Evolutionary conservation across 2,797 vertebrate species (phyloP), one percentile per base, ranked within the genome.

Genomic region (Rhinella marina): DNA sequence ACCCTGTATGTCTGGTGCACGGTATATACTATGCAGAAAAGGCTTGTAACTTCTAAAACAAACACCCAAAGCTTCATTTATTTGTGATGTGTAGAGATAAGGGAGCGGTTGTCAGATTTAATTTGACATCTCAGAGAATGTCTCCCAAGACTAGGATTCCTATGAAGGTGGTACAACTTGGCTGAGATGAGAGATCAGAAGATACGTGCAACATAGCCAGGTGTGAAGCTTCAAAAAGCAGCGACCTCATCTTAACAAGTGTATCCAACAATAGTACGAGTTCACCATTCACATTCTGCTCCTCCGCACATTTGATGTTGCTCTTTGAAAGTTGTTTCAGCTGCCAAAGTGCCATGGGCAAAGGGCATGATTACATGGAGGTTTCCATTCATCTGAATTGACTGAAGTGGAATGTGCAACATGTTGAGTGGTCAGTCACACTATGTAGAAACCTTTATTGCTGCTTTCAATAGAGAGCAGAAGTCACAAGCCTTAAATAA

Each of bases 191-290:
- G 82, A 87, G 66, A 54, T 27, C 50, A 59, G 81, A 17, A 56
- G 62, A 56, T 75, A 10, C 25, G 52, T 48, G 41, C 32, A 23
- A n/a, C 19, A 32, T 56, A 41, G 82, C 21, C 82, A 61, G 75
- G 75, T 88, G 62, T 27, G n/a, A 41, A 54, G 82, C 76, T 75
- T 80, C 61, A 81, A 61, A 88, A 85, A 88, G 87, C 66, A 23
- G 14, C 50, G 66, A 88, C 82, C 87, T 70, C 52, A 32, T 62
- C 82, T 27, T 88, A 84, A 81, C 76, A 73, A 85, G 82, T 81
- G 41, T 64, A 64, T 81, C 82, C 77, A 85, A 88, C 87, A 88
- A 88, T 85, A 81, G 82, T 7, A 41, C 29, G n/a, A 66, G 87
- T 80, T 88, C 87, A 84, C 54, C n/a, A 23, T 52, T 88, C 64